Percentiles rank a stretch among this genome's conserved stretches.
These are phyloP conservation scores for Pissodes strobi DNA, from an alignment of 1,140 invertebrate genomes.

Conservation along the genomic window DNA sequence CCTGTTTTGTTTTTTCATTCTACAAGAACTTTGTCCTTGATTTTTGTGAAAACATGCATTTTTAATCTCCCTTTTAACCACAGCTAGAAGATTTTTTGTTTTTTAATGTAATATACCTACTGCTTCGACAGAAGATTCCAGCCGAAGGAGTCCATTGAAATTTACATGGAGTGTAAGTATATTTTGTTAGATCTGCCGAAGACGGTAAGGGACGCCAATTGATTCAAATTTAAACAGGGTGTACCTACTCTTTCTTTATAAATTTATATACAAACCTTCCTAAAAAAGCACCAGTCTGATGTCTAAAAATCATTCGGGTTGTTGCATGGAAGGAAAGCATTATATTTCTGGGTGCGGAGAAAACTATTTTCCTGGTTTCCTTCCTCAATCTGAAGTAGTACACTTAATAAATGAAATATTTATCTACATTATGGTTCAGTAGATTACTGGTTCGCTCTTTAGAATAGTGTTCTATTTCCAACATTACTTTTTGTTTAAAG, in stretches of 20 bases:
- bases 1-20: slow-evolving; percentile 1
- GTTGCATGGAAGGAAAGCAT: slow-evolving; percentile 36
- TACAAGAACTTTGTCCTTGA: slow-evolving; percentile 4
- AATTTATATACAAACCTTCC: slow-evolving; percentile 18
- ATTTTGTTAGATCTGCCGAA: background rate
- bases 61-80: slow-evolving; percentile 42
- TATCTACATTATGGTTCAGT: no score
- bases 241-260: background rate
- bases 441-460: no score
- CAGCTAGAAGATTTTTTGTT: slow-evolving; percentile 57
- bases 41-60: background rate
- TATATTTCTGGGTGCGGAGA: slow-evolving; percentile 39
- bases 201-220: no score
- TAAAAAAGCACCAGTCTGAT: slow-evolving; percentile 36
- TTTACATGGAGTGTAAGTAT: background rate
- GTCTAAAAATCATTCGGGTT: slow-evolving; percentile 30
- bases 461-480: no score
- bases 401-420: no score
- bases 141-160: background rate
- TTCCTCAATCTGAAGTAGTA: slow-evolving; percentile 41
- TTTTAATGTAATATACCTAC: slow-evolving; percentile 38
- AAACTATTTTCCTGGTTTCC: slow-evolving; percentile 23
- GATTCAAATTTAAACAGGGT: no score
- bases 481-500: no score
- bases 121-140: slow-evolving; percentile 41